Base-by-base conservation (phyloP, 2,113 vertebrate species). In the Alligator sinensis region DNA sequence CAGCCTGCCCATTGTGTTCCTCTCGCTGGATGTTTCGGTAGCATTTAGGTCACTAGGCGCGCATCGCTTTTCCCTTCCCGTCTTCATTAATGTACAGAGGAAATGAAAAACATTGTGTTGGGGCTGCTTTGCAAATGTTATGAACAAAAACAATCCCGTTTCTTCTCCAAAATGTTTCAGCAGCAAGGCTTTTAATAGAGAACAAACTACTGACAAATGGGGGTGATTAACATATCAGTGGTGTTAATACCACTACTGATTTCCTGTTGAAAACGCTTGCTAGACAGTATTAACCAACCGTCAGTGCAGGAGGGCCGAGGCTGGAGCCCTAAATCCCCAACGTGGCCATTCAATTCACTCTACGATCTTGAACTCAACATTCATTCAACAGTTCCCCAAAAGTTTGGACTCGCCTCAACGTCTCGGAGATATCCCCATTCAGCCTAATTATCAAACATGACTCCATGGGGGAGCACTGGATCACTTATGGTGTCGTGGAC, bases 1-100 rank as follows among this genome's bases (percentile, higher is more conserved):
- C 91, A 89, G 94, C 87, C 55, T 1, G 63, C 86, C 91, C 91
- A 30, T 75, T 70, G 96, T 91, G 91, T 89, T 86, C 88, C 93
- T 30, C 14, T 3, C 74, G 88, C 92, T 78, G 88, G 61, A 3
- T 82, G 63, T 84, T 55, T 68, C 58, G 77, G 19, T n/a, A 2
- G 28, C 89, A 89, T 10, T 72, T 19, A 86, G 89, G 89, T 47
- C 94, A 95, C 90, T 77, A 74, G 28, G 14, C 85, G 86, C 14
- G 90, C 70, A 86, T 21, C 66, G 83, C 90, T 86, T 90, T n/a
- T 28, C 85, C 74, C 87, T 92, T 82, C 8, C 2, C 92, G 84
- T 76, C 76, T 61, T 70, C 77, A 9, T 84, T 11, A 70, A 93
- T 5, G 54, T 19, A 16, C 21, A 60, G 76, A 59, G 88, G 91